Conservation (phyloP, 1,140 invertebrate species). For the Zophobas morio region DNA sequence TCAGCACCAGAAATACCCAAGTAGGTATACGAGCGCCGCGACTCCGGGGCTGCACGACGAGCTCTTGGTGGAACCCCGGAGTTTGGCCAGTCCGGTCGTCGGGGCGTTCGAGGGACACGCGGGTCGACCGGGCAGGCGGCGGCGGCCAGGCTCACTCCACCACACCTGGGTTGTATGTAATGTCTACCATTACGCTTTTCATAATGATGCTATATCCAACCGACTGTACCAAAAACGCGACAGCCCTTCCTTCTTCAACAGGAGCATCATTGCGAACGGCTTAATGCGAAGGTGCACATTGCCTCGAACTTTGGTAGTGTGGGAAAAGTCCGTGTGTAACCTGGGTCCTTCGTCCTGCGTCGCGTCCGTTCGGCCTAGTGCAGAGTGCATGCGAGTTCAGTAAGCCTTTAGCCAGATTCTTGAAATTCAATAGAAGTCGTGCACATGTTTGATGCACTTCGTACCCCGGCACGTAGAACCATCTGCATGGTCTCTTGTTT, state of each 20-base stretch:
- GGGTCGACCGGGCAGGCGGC: conserved; percentile 41
- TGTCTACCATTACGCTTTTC: background rate
- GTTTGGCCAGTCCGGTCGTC: conserved; percentile 37
- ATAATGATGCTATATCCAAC: too few relatives aligned
- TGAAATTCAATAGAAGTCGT: conserved; percentile 56
- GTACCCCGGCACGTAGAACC: conserved; percentile 59
- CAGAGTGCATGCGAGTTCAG: conserved; percentile 51
- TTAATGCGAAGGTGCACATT: background rate
- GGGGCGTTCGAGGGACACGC: conserved; percentile 46
- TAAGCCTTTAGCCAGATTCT: conserved; percentile 49
- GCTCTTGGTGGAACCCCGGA: conserved; percentile 37
- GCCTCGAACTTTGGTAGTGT: background rate
- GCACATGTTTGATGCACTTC: conserved; percentile 60
- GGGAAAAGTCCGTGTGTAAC: conserved; percentile 1
- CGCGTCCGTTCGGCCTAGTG: conserved; percentile 43
- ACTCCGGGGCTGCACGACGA: conserved; percentile 38
- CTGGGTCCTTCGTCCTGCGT: conserved; percentile 39
- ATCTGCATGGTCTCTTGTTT: conserved; percentile 60
- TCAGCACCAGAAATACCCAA: conserved; percentile 63
- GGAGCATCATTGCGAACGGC: too few relatives aligned
- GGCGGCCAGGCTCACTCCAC: background rate
- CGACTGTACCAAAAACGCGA: too few relatives aligned
- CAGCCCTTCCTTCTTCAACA: too few relatives aligned
- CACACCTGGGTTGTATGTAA: conserved; percentile 10
- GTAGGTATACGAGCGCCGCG: conserved; percentile 63